These are phyloP conservation scores for Trichogramma evanescens DNA, from an alignment of 2,888 invertebrate genomes.

Conservation along the genomic window DNA sequence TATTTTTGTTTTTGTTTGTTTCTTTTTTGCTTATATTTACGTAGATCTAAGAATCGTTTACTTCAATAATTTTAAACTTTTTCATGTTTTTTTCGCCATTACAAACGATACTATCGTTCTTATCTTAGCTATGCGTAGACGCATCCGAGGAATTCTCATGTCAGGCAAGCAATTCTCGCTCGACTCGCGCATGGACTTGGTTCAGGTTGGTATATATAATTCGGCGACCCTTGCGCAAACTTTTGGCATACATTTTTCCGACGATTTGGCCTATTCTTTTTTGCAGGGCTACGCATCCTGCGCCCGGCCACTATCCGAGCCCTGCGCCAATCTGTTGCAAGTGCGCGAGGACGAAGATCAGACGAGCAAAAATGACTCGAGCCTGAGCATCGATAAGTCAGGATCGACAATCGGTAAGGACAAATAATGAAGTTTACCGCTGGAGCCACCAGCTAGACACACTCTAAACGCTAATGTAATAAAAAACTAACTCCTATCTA, in stretches of 20 bases:
- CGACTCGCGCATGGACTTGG: constrained; percentile 86
- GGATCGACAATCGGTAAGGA: constrained; percentile 32
- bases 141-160: constrained; percentile 82
- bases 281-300: constrained; percentile 40
- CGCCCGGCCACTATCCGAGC: constrained; percentile 34
- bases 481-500: too few relatives aligned
- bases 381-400: constrained; percentile 31
- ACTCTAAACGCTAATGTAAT: too few relatives aligned
- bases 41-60: not conserved
- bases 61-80: not conserved
- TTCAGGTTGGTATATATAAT: constrained; percentile 51
- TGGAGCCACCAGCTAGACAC: too few relatives aligned
- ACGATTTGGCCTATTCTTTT: not conserved
- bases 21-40: not conserved
- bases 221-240: not conserved
- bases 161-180: constrained; percentile 85
- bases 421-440: not conserved
- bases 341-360: constrained; percentile 53
- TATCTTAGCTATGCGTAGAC: constrained; percentile 67
- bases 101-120: not conserved
- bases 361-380: constrained; percentile 31
- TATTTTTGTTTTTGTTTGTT: not conserved
- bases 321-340: constrained; percentile 48
- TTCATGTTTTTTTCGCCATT: not conserved
- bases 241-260: not conserved